Percentiles rank a stretch among this genome's conserved stretches.
Conservation (phyloP, 2,888 invertebrate species). For the Noctua comes region DNA sequence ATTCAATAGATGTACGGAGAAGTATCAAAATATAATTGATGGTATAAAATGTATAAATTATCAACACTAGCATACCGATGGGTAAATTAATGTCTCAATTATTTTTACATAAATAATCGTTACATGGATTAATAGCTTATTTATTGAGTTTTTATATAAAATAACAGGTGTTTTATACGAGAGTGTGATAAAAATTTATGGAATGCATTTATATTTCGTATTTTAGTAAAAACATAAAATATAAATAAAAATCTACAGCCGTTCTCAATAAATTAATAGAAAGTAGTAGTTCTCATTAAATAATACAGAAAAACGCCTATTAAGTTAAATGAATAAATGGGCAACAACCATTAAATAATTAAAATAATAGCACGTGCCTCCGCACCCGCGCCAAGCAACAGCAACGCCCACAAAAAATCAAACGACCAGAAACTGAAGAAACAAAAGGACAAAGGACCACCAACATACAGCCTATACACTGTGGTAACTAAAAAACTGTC, state of each 20-base stretch:
- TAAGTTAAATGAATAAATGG: conserved; percentile 12
- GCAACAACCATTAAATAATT: conserved; percentile 23
- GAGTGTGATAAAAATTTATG: neutral
- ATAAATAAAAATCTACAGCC: neutral
- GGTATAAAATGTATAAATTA: conserved; percentile 54
- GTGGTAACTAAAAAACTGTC: conserved; percentile 63
- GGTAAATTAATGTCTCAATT: conserved; percentile 58
- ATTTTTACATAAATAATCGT: conserved; percentile 72
- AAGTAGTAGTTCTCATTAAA: neutral
- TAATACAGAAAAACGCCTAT: neutral
- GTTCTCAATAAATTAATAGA: neutral
- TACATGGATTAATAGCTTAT: conserved; percentile 49
- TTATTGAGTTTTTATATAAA: conserved; percentile 28
- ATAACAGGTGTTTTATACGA: conserved; percentile 17
- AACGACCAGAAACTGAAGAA: conserved; percentile 22
- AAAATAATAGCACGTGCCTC: conserved; percentile 52
- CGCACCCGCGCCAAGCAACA: conserved; percentile 37
- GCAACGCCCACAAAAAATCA: conserved; percentile 53
- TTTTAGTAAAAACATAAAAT: neutral
- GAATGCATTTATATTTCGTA: neutral
- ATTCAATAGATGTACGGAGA: conserved; percentile 15
- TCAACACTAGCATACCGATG: conserved; percentile 22
- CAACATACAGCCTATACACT: conserved; percentile 40
- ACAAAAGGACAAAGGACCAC: conserved; percentile 55
- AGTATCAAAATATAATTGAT: conserved; percentile 47